A percentile compares a stretch with the other conserved stretches of the same genome.
Conservation (phyloP, 2,797 vertebrate genomes). For the Tragopan temminckii region DNA sequence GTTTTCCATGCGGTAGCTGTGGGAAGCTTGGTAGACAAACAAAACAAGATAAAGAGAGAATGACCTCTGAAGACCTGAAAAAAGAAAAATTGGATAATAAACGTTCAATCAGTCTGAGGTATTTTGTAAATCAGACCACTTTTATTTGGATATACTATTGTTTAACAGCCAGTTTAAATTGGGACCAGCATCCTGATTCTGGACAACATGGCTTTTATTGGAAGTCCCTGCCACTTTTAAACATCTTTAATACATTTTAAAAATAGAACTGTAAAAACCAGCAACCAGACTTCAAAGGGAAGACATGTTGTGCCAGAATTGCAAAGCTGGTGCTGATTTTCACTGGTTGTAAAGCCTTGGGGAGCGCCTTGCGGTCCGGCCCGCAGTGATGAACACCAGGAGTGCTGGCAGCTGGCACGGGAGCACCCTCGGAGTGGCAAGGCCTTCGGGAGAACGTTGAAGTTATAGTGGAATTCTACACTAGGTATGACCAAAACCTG, state of each 20-base stretch:
- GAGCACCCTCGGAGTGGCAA: rapidly evolving
- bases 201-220: slow-evolving; percentile 84
- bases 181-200: slow-evolving; percentile 87
- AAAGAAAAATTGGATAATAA: slow-evolving; percentile 66
- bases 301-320: slow-evolving; percentile 81
- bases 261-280: slow-evolving; percentile 88
- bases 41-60: background rate
- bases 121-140: slow-evolving; percentile 75
- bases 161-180: slow-evolving; percentile 87
- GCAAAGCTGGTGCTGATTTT: slow-evolving; percentile 84
- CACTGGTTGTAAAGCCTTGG: slow-evolving; percentile 81
- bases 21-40: slow-evolving; percentile 12
- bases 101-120: slow-evolving; percentile 59
- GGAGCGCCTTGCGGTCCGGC: slow-evolving; percentile 63
- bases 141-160: slow-evolving; percentile 85
- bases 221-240: slow-evolving; percentile 86
- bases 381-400: background rate
- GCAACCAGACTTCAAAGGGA: slow-evolving; percentile 85
- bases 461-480: background rate
- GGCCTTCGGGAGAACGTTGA: background rate
- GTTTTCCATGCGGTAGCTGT: slow-evolving; percentile 57
- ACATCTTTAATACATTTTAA: slow-evolving; percentile 88
- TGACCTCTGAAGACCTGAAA: slow-evolving; percentile 59
- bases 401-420: background rate
- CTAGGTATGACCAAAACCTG: rapidly evolving